A percentile compares a stretch with the other conserved stretches of the same genome.
phyloP scores from a whole-genome alignment of 2,888 invertebrate species.

The Drosophila gaucha region DNA sequence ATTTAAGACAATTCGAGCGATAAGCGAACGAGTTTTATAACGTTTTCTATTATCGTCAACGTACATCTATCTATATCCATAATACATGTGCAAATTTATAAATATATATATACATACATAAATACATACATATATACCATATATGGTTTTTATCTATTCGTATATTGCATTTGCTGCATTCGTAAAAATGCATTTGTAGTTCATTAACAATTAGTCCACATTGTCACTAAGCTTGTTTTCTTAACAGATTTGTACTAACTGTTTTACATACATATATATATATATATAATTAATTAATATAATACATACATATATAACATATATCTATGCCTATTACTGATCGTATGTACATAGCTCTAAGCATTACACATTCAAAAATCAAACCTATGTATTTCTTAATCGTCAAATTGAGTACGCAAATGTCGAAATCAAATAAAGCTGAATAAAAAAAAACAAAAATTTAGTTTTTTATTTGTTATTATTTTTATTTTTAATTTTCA shows the following conservation, averaged over 20 bases:
- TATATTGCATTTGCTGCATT: slow-evolving; percentile 32
- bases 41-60: slow-evolving; percentile 57
- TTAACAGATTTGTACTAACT: slow-evolving; percentile 54
- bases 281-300: slow-evolving; percentile 20
- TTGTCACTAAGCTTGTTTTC: slow-evolving; percentile 59
- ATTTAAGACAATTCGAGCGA: slow-evolving; percentile 29
- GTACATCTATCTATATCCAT: slow-evolving; percentile 22
- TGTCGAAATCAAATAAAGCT: slow-evolving; percentile 69
- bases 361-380: slow-evolving; percentile 35
- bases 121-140: slow-evolving; percentile 32
- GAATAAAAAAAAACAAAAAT: slow-evolving; percentile 33
- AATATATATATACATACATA: slow-evolving; percentile 26
- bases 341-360: slow-evolving; percentile 51
- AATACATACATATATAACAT: slow-evolving; percentile 13
- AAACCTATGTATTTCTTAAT: slow-evolving; percentile 58
- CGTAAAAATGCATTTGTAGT: slow-evolving; percentile 22
- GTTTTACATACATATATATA: slow-evolving; percentile 48
- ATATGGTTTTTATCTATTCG: slow-evolving; percentile 39
- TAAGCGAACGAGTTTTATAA: slow-evolving; percentile 62
- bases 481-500: not conserved
- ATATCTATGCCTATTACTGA: slow-evolving; percentile 24
- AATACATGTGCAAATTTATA: slow-evolving; percentile 10
- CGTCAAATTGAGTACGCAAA: slow-evolving; percentile 44
- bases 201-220: slow-evolving; percentile 35
- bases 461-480: not conserved